phyloP scores from a whole-genome alignment of 2,797 vertebrate species.

The Mus caroli region DNA sequence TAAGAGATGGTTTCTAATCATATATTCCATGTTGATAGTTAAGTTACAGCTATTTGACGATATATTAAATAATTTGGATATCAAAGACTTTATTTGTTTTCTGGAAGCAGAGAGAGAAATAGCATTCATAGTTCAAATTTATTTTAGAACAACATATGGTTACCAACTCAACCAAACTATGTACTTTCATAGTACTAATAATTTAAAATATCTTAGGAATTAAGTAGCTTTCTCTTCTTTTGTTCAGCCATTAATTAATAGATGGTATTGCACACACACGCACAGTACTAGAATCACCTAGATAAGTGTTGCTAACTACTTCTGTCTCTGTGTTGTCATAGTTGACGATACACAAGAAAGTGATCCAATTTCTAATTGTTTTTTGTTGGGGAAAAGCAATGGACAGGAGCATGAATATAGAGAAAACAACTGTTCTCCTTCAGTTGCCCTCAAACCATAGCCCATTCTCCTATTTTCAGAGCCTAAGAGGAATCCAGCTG shows the following conservation, averaged over 20 bases:
- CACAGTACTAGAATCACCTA: background rate
- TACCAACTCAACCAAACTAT: background rate
- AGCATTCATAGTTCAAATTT: background rate
- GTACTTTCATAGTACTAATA: background rate
- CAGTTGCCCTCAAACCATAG: background rate
- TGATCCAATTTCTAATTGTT: background rate
- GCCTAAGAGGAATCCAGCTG: background rate
- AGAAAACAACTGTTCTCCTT: background rate
- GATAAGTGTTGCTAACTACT: background rate
- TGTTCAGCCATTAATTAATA: background rate
- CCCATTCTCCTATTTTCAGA: rapidly evolving
- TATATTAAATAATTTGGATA: background rate
- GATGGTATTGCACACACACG: too few species aligned
- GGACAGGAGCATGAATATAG: background rate
- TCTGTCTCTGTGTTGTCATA: background rate
- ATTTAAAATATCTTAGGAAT: background rate
- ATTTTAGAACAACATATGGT: background rate
- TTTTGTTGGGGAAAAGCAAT: background rate
- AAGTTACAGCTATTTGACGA: background rate
- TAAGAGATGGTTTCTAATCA: background rate
- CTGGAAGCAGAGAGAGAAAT: background rate
- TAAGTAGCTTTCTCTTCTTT: background rate
- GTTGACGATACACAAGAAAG: background rate
- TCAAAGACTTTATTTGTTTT: background rate
- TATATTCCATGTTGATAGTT: background rate